A percentile compares a stretch with the other conserved stretches of the same genome.
Evolutionary conservation across 2,113 vertebrate genomes (phyloP).

Genomic region (Myotis davidii): DNA sequence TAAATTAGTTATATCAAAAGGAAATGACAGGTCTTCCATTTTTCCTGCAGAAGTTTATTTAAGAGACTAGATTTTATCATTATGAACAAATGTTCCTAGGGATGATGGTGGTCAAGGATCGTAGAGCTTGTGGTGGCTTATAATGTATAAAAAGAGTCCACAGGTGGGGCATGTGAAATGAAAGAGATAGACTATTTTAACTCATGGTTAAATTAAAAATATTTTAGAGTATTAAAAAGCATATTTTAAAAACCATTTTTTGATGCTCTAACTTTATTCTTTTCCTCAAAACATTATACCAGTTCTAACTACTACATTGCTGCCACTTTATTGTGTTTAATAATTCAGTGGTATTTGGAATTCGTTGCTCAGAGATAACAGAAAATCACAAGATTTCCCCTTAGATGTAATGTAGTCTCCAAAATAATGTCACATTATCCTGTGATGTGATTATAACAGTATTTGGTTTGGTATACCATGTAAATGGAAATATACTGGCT

Average conservation of each 20-base stretch:
- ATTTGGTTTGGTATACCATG: not conserved
- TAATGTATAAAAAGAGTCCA: not conserved
- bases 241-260: not conserved
- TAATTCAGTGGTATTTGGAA: not conserved
- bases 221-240: not conserved
- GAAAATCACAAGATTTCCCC: slow-evolving; percentile 16
- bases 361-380: not conserved
- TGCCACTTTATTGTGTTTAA: slow-evolving; percentile 5
- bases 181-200: slow-evolving; percentile 24
- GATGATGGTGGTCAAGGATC: not conserved
- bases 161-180: not conserved
- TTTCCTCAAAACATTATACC: not conserved
- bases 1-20: not conserved
- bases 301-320: not conserved
- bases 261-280: not conserved
- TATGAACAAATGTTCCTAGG: not conserved
- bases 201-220: slow-evolving; percentile 6
- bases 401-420: slow-evolving; percentile 23
- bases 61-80: not conserved
- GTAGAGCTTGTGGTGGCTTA: not conserved
- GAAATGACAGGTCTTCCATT: not conserved
- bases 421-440: not conserved
- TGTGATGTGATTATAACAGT: not conserved
- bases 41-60: not conserved
- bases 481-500: not conserved